Evolutionary conservation across 1,140 invertebrate species (phyloP), one percentile per base, ranked within the genome.

Genomic region (Tribolium castaneum): DNA sequence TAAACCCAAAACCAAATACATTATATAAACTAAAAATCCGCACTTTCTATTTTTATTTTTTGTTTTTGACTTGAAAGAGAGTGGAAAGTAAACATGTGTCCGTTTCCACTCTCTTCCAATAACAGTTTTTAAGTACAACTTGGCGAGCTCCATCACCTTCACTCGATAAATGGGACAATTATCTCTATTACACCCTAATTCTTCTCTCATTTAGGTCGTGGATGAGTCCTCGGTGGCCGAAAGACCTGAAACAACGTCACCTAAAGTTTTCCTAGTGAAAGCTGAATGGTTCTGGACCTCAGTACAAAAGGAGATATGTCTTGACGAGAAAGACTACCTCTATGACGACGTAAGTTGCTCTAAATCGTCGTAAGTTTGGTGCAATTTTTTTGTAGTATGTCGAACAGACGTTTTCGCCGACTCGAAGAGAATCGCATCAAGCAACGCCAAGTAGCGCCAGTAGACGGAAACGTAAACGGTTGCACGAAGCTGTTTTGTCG

Each of bases 211-310:
- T 59, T 85, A 95, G 94, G 94, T 95, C 59, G 94, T 96, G 16
- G 94, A 96, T 83, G 94, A 95, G 84, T 92, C 94, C 77, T 91
- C 91, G 77, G 92, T 93, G 7, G 90, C 89, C 78, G 86, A 90
- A 70, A 87, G 92, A 79, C 93, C 93, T 52, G 92, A 93, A 78
- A 90, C 91, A 76, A 87, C 88, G 5, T 88, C 90, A 12, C 88
- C 90, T 13, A 88, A 89, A 78, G 91, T 93, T 12, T 91, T 93
- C 83, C 89, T 97, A 52, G 93, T 97, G 39, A 96, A 95, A 87
- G 94, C 94, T 13, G 95, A 98, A 88, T 99, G 98, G 98, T 99
- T 99, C 88, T 99, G 97, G 97, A 94, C 93, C 0, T 97, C 96
- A 49, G 95, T 99, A 70, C 97, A 99, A 87, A 98, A 98, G 89